Base-by-base conservation (phyloP, 2,888 invertebrate genomes). In the Pammene aurita region DNA sequence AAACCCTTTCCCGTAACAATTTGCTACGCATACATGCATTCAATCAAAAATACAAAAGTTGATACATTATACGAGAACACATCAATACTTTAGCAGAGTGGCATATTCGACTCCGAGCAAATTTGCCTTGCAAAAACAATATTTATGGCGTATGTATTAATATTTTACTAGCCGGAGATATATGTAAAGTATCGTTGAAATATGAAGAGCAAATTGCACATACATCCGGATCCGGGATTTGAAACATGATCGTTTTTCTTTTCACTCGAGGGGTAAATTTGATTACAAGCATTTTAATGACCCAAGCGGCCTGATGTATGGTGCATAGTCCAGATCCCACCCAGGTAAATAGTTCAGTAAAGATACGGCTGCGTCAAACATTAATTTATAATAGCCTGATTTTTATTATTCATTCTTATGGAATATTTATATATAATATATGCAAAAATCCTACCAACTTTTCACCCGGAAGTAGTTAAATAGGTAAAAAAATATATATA, bases 91-190 rank as follows among this genome's bases (percentile, higher is more conserved):
- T 54, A 69, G 64, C 46, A 41, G 48, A 69, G 65, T 65, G 65
- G 69, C 69, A 69, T 65, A 69, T 69, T 69, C 69, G 64, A 64
- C 69, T 68, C 58, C 34, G 69, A 67, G 42, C 58, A 63, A 67
- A 66, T 72, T 58, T 66, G 73, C 72, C 70, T 64, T 70, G 61
- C 64, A 71, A 68, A 71, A 70, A 72, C 75, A 72, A 72, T 71
- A 78, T 82, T 79, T 80, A 80, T 78, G 76, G 78, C 77, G 72
- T 76, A 77, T 77, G 75, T 77, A 80, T 80, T 78, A 80, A 82
- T 72, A 74, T 78, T 83, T 83, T 80, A 84, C 81, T 78, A 79
- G 76, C 67, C 73, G 73, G 71, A 71, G 78, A 78, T 75, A 77
- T 79, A 74, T 62, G 66, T 79, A 75, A 74, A 77, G 77, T 80